A percentile compares a stretch with the other conserved stretches of the same genome.
Conservation (phyloP, 1,140 invertebrate genomes). For the Diorhabda carinulata region DNA sequence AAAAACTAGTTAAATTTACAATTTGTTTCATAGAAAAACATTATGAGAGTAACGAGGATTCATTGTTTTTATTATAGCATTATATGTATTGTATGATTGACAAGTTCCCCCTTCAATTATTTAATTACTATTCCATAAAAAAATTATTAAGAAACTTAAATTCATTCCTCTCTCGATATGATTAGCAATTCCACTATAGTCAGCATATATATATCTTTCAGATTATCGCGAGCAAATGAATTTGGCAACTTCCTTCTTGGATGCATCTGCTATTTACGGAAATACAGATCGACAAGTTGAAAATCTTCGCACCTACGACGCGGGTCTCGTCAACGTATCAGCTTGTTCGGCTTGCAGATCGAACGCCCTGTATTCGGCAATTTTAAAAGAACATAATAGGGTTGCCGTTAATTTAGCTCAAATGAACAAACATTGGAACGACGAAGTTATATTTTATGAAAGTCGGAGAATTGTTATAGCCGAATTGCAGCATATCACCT, state of each 20-base stretch:
- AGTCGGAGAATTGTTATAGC: slow-evolving; percentile 72
- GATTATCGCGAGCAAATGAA: slow-evolving; percentile 81
- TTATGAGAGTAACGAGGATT: no score
- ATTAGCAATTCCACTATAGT: no score
- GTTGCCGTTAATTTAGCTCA: slow-evolving; percentile 67
- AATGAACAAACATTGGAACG: slow-evolving; percentile 83
- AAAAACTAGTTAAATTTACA: no score
- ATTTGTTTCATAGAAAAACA: no score
- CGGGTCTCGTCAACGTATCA: slow-evolving; percentile 62
- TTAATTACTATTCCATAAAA: no score
- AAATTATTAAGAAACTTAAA: no score
- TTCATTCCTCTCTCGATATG: no score
- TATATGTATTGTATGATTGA: no score
- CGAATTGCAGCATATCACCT: slow-evolving; percentile 80
- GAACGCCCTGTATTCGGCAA: slow-evolving; percentile 60
- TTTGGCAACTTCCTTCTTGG: slow-evolving; percentile 79
- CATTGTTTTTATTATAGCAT: no score
- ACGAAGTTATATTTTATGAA: slow-evolving; percentile 75
- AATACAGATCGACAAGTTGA: slow-evolving; percentile 64
- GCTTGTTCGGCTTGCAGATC: slow-evolving; percentile 57
- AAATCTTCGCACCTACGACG: slow-evolving; percentile 68
- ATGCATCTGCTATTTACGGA: slow-evolving; percentile 84
- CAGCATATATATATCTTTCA: slow-evolving; percentile 46
- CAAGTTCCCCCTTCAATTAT: no score
- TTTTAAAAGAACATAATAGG: slow-evolving; percentile 78